Base-by-base conservation (phyloP, 2,888 invertebrate species). In the Pollenia amentaria region DNA sequence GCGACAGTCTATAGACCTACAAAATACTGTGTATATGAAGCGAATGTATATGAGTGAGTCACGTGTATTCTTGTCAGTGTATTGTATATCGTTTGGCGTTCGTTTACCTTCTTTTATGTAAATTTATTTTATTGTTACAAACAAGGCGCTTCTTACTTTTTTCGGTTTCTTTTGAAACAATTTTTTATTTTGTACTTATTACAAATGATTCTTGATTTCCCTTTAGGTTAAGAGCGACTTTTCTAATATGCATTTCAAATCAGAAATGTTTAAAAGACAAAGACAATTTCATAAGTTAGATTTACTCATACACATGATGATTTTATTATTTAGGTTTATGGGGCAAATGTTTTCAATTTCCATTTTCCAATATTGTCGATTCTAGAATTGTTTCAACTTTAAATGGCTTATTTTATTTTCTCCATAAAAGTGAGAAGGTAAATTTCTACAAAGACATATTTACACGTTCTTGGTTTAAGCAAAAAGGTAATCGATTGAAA, bases 181-280 rank as follows among this genome's bases (percentile, higher is more conserved):
- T 10, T 14, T 48, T 29, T 10, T n/a, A n/a, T 55, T 60, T 62
- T 46, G 16, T 55, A 44, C 3, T 65, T 60, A 38, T 69, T 60
- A 69, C 78, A 69, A 48, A 69, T 69, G 69, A 60, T 38, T 77
- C 57, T 57, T 77, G 67, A 77, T 77, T 78, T 69, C 78, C 78
- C 78, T 60, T 12, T 38, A 78, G 78, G 78, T 69, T 69, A 69
- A 46, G 16, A 57, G 48, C 46, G 40, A 69, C 40, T 67, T 77
- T 53, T 67, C 77, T 57, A 77, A 77, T 67, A 67, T 60, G n/a
- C 77, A 78, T 60, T 78, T 69, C 69, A 60, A 78, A 78, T 78
- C 67, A 69, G 40, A 60, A 78, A 69, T 21, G 38, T 78, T 78
- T 60, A 60, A 38, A 57, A 69, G 67, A 57, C 65, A 46, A 57